A percentile compares a stretch with the other conserved stretches of the same genome.
Conservation (phyloP, 1,140 invertebrate species). For the Drusus annulatus region DNA sequence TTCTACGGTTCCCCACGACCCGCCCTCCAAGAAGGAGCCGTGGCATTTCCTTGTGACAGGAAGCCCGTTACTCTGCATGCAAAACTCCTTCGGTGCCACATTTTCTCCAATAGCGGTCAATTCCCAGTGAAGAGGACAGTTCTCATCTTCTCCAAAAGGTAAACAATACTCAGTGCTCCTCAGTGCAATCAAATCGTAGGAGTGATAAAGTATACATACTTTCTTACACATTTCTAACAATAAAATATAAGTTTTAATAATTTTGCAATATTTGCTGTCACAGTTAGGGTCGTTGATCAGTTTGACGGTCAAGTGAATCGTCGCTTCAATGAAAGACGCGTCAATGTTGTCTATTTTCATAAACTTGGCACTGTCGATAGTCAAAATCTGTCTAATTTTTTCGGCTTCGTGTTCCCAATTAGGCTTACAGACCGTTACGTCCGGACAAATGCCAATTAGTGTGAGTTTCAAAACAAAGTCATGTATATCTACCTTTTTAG, state of each 20-base stretch:
- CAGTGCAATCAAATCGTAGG: slow-evolving; percentile 37
- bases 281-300: slow-evolving; percentile 34
- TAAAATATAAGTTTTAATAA: slow-evolving; percentile 31
- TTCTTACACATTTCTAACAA: slow-evolving; percentile 5
- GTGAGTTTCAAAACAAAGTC: slow-evolving; percentile 62
- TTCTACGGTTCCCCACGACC: slow-evolving; percentile 65
- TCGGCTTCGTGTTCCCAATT: slow-evolving; percentile 44
- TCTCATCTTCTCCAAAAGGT: slow-evolving; percentile 62
- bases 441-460: slow-evolving; percentile 55
- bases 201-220: background rate
- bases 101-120: slow-evolving; percentile 66
- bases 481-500: slow-evolving; percentile 60
- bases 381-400: slow-evolving; percentile 49
- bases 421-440: slow-evolving; percentile 46
- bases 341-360: slow-evolving; percentile 56
- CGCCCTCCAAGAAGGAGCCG: slow-evolving; percentile 68
- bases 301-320: slow-evolving; percentile 52
- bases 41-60: slow-evolving; percentile 68
- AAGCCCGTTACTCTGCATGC: slow-evolving; percentile 68
- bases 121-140: slow-evolving; percentile 64
- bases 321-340: slow-evolving; percentile 54
- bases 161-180: slow-evolving; percentile 66
- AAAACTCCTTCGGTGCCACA: slow-evolving; percentile 68
- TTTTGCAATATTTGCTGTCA: slow-evolving; percentile 21
- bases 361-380: slow-evolving; percentile 37